Evolutionary conservation across 2,888 invertebrate species (phyloP), one percentile per base, ranked within the genome.

Genomic region (Tachystola acroxantha): DNA sequence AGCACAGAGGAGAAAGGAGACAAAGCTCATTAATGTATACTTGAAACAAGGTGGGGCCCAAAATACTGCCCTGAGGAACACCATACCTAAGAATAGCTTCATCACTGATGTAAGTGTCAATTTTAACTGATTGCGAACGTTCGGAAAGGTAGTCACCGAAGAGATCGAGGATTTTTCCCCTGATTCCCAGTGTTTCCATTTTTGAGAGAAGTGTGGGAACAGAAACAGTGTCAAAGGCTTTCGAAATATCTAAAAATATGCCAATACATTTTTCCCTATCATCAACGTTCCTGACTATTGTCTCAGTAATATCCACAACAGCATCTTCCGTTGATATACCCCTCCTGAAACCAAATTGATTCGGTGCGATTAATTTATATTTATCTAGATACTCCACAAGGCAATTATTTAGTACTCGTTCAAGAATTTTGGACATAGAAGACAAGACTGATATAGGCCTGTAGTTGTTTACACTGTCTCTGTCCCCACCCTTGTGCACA

Each of bases 371-470:
- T 9, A 32, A 7, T 3, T 22, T 4, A 12, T n/a, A 22, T 12
- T 10, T 12, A 9, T 33, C 3, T 14, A 33, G 25, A 19, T 25
- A 33, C 9, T 25, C n/a, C 1, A n/a, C 9, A 7, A 46, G 30
- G 11, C 45, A 24, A 13, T 35, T 39, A 22, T 46, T 46, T n/a
- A 46, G 13, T 3, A 44, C 14, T 36, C 25, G 31, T 35, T 44
- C 42, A 1, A 44, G 12, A 7, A 46, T 39, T 29, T 46, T 46
- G 7, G 43, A 43, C 1, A 42, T 7, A 3, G 26, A 11, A 0
- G 43, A 20, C 7, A 46, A 20, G 2, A 45, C 11, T 2, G 39
- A 41, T 6, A 45, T 45, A 1, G 44, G 44, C 11, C 39, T 27
- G 30, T 41, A 44, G 24, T 42, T 45, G 13, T 10, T 34, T 10